Percentiles rank a stretch among this genome's conserved stretches.
Conservation (phyloP, 2,113 vertebrate species). For the Caracal caracal region DNA sequence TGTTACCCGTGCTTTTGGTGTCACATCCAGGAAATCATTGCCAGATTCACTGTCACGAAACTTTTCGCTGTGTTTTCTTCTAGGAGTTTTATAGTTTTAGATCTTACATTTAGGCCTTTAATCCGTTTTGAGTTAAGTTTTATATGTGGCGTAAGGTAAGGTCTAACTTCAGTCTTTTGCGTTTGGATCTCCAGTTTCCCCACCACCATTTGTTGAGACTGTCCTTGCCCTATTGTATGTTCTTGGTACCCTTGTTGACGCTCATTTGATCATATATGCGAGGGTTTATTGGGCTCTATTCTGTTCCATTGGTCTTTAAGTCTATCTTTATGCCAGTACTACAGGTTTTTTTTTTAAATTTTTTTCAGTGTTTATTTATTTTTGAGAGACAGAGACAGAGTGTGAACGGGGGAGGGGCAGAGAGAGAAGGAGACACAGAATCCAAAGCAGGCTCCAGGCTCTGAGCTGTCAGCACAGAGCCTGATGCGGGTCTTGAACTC, state of each 20-base stretch:
- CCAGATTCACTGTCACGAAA: not conserved
- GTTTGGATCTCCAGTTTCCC: not conserved
- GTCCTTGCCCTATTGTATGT: not conserved
- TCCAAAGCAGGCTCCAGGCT: no score
- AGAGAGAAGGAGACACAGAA: no score
- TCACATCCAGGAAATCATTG: not conserved
- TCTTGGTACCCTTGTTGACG: not conserved
- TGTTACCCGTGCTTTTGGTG: not conserved
- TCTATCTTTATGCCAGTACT: not conserved
- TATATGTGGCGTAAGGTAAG: not conserved
- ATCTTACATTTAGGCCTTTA: not conserved
- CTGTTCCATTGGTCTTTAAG: not conserved
- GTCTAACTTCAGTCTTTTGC: not conserved
- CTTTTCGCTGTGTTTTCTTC: not conserved
- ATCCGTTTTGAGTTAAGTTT: not conserved
- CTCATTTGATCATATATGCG: rapidly evolving
- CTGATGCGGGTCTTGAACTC: no score
- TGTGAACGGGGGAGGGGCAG: no score
- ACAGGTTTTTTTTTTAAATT: not conserved
- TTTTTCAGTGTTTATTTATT: no score
- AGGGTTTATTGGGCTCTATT: not conserved
- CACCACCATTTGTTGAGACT: not conserved
- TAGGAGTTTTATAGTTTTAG: not conserved
- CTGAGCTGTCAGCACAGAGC: no score
- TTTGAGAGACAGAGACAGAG: no score